Evolutionary conservation across 92 coral and sea anemone genomes (phyloP).

Genomic region (Actinostola sp.): DNA sequence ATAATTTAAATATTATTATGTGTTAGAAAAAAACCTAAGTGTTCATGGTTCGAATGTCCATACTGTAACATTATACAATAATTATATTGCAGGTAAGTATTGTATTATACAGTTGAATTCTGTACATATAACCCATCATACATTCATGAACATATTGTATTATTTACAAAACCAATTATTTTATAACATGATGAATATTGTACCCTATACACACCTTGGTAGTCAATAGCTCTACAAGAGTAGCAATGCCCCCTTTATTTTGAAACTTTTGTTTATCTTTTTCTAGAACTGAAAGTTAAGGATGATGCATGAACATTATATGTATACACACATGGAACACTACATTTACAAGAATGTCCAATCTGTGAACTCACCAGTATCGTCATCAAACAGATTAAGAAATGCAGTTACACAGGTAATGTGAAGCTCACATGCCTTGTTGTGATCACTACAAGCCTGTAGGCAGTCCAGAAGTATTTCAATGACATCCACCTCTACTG

Average conservation of each 20-base stretch:
- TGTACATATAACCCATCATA: too few relatives aligned
- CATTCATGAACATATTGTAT: too few relatives aligned
- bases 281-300: neutral
- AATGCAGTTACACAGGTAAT: constrained; percentile 24
- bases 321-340: neutral
- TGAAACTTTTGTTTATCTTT: constrained; percentile 18
- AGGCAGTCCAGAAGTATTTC: constrained; percentile 13
- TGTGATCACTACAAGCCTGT: neutral
- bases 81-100: neutral
- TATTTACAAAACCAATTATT: too few relatives aligned
- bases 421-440: neutral
- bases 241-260: constrained; percentile 9
- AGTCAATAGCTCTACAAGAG: constrained; percentile 9
- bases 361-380: constrained; percentile 2
- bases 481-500: constrained; percentile 11
- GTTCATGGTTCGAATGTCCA: too few relatives aligned
- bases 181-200: too few relatives aligned
- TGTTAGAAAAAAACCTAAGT: too few relatives aligned
- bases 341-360: too few relatives aligned
- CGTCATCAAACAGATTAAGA: constrained; percentile 14
- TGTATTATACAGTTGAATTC: too few relatives aligned
- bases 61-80: too few relatives aligned
- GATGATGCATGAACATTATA: neutral
- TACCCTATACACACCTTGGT: constrained; percentile 22
- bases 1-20: too few relatives aligned